Conservation (phyloP, 2,113 vertebrate genomes). For the Callospermophilus lateralis region DNA sequence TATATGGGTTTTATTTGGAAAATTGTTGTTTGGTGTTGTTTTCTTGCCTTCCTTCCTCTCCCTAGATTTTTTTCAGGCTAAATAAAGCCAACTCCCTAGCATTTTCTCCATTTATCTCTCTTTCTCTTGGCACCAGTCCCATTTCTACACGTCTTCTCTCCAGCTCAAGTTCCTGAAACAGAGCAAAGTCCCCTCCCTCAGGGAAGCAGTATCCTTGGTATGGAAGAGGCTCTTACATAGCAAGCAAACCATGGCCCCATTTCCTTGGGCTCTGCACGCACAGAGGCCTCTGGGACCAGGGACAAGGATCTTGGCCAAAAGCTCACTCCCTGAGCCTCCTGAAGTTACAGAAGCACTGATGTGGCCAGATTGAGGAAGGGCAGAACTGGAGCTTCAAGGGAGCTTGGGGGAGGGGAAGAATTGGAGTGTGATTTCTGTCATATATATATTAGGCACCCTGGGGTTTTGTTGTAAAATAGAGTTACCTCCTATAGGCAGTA, state of each 20-base stretch:
- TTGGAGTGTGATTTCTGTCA: not conserved
- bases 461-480: not conserved
- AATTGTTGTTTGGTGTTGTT: conserved; percentile 68
- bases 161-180: conserved; percentile 2
- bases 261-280: not conserved
- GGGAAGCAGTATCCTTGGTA: not conserved
- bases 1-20: conserved; percentile 71
- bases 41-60: conserved; percentile 59
- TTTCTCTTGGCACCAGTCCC: conserved; percentile 47
- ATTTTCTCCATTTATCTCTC: conserved; percentile 59
- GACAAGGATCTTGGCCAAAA: not conserved
- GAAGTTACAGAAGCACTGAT: not conserved
- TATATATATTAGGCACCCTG: not conserved
- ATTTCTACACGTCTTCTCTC: conserved; percentile 17
- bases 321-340: not conserved
- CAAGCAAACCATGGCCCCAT: not conserved
- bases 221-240: conserved; percentile 1
- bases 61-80: conserved; percentile 62
- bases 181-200: not conserved
- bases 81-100: conserved; percentile 66
- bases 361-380: not conserved
- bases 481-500: not conserved
- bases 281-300: not conserved
- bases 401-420: not conserved
- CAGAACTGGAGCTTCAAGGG: rapidly evolving